Conservation (phyloP, 2,797 vertebrate species). For the Halcyon leucocephala region DNA sequence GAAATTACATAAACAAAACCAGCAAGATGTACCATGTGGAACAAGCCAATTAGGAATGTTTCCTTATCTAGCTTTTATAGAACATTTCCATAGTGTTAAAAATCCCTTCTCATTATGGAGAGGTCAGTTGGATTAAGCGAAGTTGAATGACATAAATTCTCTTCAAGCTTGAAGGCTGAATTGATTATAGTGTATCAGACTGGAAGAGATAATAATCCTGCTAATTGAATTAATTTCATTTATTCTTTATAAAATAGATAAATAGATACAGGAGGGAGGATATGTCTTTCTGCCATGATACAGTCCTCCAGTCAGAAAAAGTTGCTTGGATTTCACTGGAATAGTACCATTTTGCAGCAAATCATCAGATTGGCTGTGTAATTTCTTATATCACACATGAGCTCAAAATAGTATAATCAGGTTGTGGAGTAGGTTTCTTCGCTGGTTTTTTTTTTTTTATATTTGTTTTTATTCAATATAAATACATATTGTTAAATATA, state of each 20-base stretch:
- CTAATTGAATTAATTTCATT: background rate
- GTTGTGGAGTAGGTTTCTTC: background rate
- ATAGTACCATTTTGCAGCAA: background rate
- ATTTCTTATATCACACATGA: background rate
- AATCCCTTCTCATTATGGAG: background rate
- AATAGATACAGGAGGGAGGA: background rate
- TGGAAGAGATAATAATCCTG: background rate
- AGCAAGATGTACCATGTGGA: slow-evolving; percentile 2
- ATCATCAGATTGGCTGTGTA: background rate
- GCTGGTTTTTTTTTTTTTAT: background rate
- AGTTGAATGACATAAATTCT: slow-evolving; percentile 7
- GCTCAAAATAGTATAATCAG: background rate
- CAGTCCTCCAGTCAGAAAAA: background rate
- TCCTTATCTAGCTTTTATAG: slow-evolving; percentile 41
- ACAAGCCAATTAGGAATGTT: background rate
- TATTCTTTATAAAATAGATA: background rate
- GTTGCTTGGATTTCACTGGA: background rate
- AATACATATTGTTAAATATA: background rate
- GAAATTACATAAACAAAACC: slow-evolving; percentile 47
- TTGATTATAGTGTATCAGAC: background rate
- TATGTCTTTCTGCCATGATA: background rate
- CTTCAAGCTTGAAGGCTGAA: background rate
- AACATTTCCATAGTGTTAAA: background rate
- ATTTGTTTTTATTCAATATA: background rate
- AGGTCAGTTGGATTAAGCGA: slow-evolving; percentile 6